phyloP scores from a whole-genome alignment of 2,888 invertebrate species.

The Cecidostiba fungosa region DNA sequence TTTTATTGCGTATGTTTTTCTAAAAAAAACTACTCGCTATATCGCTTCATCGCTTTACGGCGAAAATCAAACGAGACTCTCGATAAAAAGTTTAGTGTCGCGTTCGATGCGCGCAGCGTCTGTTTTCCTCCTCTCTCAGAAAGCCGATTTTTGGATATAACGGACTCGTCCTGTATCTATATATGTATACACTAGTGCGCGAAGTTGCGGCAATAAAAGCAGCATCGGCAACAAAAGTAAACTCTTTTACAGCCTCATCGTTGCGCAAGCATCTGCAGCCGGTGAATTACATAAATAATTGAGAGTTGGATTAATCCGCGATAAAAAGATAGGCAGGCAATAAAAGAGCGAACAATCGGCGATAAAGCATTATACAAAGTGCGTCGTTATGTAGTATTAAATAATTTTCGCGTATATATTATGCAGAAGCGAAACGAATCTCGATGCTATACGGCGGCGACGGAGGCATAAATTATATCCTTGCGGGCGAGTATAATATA shows the following conservation, averaged over 20 bases:
- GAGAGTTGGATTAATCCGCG: constrained; percentile 1
- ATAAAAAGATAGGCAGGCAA: neutral
- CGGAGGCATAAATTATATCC: neutral
- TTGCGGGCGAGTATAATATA: too few relatives aligned
- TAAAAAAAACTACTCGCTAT: neutral
- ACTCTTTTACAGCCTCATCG: neutral
- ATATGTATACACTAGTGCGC: neutral
- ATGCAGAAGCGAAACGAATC: constrained; percentile 5
- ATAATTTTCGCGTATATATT: neutral
- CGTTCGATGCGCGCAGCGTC: neutral
- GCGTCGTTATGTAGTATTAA: neutral
- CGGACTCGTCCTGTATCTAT: neutral
- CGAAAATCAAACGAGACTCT: neutral
- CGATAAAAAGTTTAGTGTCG: constrained; percentile 1
- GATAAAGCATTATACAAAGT: neutral
- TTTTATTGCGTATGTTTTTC: too few relatives aligned
- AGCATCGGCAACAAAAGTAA: constrained; percentile 11
- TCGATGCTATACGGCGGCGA: neutral
- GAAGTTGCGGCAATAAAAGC: neutral
- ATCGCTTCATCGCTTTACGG: neutral
- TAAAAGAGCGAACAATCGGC: neutral
- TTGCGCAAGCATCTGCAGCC: neutral
- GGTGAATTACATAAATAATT: constrained; percentile 12
- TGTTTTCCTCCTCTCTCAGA: neutral
- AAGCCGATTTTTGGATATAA: constrained; percentile 11